Percentiles rank a stretch among this genome's conserved stretches.
These are phyloP conservation scores for Smittia sp. DNA, from an alignment of 2,888 invertebrate species.

Conservation along the genomic window DNA sequence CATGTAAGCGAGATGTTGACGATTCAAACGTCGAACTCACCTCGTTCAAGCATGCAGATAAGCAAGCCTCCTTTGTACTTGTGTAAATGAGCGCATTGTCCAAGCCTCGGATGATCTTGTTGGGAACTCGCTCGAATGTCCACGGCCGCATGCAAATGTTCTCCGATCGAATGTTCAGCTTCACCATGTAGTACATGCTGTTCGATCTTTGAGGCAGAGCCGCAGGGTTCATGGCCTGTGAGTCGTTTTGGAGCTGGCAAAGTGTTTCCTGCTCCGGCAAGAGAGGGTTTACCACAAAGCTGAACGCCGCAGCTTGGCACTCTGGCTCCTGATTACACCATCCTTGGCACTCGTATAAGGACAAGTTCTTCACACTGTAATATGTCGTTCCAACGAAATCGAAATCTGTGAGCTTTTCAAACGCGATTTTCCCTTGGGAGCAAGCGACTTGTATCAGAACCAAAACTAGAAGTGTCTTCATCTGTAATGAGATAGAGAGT, in stretches of 20 bases:
- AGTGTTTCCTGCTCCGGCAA: conserved; percentile 89
- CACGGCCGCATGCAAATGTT: conserved; percentile 88
- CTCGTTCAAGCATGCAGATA: conserved; percentile 90
- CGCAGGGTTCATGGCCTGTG: conserved; percentile 84
- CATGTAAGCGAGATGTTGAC: not conserved
- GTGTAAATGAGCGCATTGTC: conserved; percentile 92
- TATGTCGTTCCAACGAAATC: conserved; percentile 90
- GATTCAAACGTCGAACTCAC: conserved; percentile 52
- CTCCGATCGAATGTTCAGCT: conserved; percentile 79
- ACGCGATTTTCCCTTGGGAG: conserved; percentile 75
- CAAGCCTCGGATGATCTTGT: conserved; percentile 84
- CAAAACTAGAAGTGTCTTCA: conserved; percentile 43
- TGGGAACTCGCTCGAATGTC: conserved; percentile 91
- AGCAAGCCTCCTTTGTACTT: conserved; percentile 89
- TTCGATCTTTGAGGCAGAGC: conserved; percentile 79
- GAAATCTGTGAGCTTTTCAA: conserved; percentile 89
- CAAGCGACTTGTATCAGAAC: conserved; percentile 44
- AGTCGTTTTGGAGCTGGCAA: conserved; percentile 89
- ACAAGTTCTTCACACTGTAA: conserved; percentile 87
- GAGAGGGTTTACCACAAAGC: conserved; percentile 88
- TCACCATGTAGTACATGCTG: conserved; percentile 94
- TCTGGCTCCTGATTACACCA: conserved; percentile 92
- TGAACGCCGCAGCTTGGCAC: conserved; percentile 89
- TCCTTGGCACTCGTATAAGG: conserved; percentile 90
- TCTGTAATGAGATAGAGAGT: conserved; percentile 17